Conservation (phyloP, 1,140 invertebrate species). For the Bathynomus jamesi region DNA sequence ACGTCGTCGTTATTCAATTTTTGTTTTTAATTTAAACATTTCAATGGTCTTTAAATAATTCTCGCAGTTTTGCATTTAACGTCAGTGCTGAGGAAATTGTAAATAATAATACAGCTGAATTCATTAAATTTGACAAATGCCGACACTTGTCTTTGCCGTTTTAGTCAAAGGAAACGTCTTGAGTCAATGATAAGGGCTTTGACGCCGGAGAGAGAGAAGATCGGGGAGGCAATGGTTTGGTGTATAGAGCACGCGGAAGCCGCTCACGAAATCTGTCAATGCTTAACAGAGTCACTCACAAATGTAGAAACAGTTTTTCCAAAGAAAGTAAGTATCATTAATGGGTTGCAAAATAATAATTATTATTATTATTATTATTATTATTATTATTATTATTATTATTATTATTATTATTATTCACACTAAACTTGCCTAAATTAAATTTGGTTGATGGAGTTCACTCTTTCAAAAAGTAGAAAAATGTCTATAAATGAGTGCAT, state of each 20-base stretch:
- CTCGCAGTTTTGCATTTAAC: background rate
- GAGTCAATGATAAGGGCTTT: conserved; percentile 85
- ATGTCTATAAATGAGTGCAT: too few relatives aligned
- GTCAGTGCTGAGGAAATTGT: background rate
- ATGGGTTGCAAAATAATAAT: too few relatives aligned
- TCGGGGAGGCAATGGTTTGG: conserved; percentile 95
- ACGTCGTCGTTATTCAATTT: too few relatives aligned
- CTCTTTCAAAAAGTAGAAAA: too few relatives aligned
- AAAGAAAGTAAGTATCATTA: conserved; percentile 58
- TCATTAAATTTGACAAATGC: background rate
- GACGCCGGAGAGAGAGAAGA: conserved; percentile 71
- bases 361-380: too few relatives aligned
- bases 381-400: too few relatives aligned
- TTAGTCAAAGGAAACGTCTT: conserved; percentile 77
- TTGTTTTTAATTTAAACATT: background rate
- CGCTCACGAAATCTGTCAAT: conserved; percentile 90
- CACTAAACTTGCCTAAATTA: too few relatives aligned
- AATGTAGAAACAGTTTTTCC: conserved; percentile 69
- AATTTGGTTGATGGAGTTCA: too few relatives aligned
- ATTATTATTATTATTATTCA: too few relatives aligned
- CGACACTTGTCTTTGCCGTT: background rate
- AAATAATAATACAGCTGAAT: background rate
- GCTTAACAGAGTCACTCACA: conserved; percentile 73
- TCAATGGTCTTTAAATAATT: background rate
- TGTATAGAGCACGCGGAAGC: conserved; percentile 97